Evolutionary conservation across 2,888 invertebrate species (phyloP).

Genomic region (Andrena bicolor): DNA sequence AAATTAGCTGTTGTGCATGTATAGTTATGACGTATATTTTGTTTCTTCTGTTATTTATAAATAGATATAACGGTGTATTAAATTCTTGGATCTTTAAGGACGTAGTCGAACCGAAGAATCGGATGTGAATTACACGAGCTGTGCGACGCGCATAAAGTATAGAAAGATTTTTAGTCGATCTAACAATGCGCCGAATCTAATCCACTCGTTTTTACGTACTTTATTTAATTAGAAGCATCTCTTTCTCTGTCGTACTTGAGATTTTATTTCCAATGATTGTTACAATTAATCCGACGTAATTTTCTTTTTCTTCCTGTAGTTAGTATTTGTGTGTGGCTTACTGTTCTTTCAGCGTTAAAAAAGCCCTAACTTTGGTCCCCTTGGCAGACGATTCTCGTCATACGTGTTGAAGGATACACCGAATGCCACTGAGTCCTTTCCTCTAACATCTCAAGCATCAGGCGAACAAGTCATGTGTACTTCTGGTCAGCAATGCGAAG

Average conservation of each 20-base stretch:
- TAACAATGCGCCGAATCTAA: not conserved
- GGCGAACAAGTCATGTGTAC: conserved; percentile 76
- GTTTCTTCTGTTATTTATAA: not conserved
- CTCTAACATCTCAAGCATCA: conserved; percentile 67
- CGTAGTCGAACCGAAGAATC: not conserved
- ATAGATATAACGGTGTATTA: not conserved
- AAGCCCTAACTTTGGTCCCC: conserved; percentile 82
- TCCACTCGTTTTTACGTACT: not conserved
- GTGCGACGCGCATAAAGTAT: not conserved
- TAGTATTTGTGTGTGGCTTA: conserved; percentile 84
- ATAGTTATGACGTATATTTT: conserved; percentile 16
- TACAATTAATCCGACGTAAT: conserved; percentile 73
- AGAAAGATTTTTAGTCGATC: not conserved
- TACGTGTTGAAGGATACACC: conserved; percentile 80
- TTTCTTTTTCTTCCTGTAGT: conserved; percentile 84
- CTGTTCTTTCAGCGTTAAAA: conserved; percentile 83
- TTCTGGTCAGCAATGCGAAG: conserved; percentile 85
- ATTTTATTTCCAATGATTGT: conserved; percentile 43
- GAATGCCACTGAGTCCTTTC: conserved; percentile 77
- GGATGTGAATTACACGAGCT: not conserved
- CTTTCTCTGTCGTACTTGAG: conserved; percentile 14
- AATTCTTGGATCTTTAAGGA: conserved; percentile 1
- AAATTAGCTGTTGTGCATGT: conserved; percentile 25
- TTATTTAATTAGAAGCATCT: conserved; percentile 17
- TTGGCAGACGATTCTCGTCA: conserved; percentile 83